Evolutionary conservation across 2,113 vertebrate genomes (phyloP).

Genomic region (Ahaetulla prasina): DNA sequence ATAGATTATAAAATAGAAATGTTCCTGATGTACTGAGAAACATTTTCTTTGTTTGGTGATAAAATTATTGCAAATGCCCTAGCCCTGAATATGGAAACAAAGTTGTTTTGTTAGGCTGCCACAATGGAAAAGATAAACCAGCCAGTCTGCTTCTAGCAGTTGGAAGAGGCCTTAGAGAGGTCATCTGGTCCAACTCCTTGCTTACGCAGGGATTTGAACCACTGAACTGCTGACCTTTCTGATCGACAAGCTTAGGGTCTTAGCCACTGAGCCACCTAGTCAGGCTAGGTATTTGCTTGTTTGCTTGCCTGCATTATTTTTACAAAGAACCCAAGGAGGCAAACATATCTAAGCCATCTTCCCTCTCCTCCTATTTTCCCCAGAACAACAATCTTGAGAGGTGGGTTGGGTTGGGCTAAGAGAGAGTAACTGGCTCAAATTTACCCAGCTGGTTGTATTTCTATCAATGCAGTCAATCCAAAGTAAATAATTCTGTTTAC

Average conservation of each 20-base stretch:
- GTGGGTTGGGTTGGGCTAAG: not conserved
- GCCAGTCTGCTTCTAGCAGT: too few species aligned
- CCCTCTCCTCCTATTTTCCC: not conserved
- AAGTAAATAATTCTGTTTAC: not conserved
- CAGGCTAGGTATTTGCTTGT: too few species aligned
- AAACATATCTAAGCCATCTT: not conserved
- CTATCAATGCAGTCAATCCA: not conserved
- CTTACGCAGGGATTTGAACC: too few species aligned
- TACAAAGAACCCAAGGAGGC: not conserved
- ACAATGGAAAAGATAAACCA: not conserved
- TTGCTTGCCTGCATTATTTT: not conserved
- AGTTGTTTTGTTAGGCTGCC: not conserved
- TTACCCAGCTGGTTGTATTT: not conserved
- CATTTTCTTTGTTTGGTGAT: not conserved
- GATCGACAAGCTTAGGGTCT: too few species aligned
- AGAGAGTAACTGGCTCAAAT: not conserved
- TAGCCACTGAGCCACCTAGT: too few species aligned
- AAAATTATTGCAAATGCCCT: not conserved
- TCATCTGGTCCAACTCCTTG: too few species aligned
- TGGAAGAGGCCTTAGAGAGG: too few species aligned
- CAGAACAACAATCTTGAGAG: not conserved
- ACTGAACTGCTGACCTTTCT: too few species aligned
- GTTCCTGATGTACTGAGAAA: not conserved
- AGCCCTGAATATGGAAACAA: not conserved
- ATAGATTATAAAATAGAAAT: not conserved